Percentiles rank a stretch among this genome's conserved stretches.
Conservation (phyloP, 2,113 vertebrate genomes). For the cattle (Bos taurus) region ARS-UCD2.0 NC_037340.1:63545501-63546000, state of each 20-base stretch:
- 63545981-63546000: background rate
- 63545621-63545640: background rate
- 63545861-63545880: background rate
- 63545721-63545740: background rate
- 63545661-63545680: background rate
- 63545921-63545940: conserved; percentile 16
- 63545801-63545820: conserved; percentile 6
- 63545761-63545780: background rate
- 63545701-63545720: background rate
- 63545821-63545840: background rate
- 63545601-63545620: background rate
- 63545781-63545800: background rate
- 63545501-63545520: background rate
- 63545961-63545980: conserved; percentile 9
- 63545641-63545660: background rate
- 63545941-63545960: conserved; percentile 19
- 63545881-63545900: conserved; percentile 37
- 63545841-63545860: background rate
- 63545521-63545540: background rate
- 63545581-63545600: background rate
- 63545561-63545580: background rate
- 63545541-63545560: background rate
- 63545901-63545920: conserved; percentile 36
- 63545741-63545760: background rate
- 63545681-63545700: background rate